Conservation (phyloP, 2,797 vertebrate species). For the Sus cebifrons region DNA sequence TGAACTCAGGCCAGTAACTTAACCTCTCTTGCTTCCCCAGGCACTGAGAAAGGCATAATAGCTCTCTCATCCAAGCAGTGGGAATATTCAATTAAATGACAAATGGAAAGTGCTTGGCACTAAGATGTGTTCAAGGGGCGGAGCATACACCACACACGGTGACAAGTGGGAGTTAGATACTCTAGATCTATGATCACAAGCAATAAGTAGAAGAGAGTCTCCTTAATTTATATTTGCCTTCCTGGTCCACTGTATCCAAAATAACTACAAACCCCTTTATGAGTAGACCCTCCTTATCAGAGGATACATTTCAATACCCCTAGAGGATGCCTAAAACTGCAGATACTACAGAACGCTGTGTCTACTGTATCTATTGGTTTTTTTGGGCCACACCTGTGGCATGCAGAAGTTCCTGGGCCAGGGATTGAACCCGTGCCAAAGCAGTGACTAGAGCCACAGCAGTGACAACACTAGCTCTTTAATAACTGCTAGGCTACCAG, state of each 20-base stretch:
- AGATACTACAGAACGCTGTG: not conserved
- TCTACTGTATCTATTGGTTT: no score
- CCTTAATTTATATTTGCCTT: slow-evolving; percentile 14
- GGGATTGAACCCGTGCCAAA: no score
- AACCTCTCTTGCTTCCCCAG: not conserved
- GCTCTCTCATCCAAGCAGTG: not conserved
- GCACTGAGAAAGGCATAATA: not conserved
- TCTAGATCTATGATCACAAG: not conserved
- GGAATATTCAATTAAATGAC: not conserved
- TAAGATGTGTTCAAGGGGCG: not conserved
- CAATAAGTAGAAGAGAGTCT: not conserved
- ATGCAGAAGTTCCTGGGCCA: no score
- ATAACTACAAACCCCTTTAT: not conserved
- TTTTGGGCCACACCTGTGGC: no score
- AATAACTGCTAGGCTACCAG: no score
- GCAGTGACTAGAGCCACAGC: no score
- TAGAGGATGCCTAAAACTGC: not conserved
- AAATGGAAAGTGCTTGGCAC: not conserved
- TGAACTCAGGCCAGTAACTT: not conserved
- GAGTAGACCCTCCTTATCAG: not conserved
- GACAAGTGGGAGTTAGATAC: not conserved
- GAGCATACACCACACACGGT: not conserved
- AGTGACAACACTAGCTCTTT: no score
- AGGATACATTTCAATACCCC: not conserved
- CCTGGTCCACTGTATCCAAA: not conserved